Base-by-base conservation (phyloP, 2,797 vertebrate genomes). In the Channallabes apus region DNA sequence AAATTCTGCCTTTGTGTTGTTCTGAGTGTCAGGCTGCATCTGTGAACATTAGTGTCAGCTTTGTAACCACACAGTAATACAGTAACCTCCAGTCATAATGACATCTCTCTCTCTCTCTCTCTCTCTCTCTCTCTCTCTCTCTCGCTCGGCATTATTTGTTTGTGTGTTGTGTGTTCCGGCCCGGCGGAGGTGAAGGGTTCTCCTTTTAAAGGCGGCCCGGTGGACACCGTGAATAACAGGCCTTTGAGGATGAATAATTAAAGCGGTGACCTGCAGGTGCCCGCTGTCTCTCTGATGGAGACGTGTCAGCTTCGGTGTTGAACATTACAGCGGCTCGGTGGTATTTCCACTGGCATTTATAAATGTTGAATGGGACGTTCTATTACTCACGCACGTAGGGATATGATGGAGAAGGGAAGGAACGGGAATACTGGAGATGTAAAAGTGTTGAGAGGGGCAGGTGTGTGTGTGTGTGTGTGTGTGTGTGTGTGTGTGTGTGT, bases 331-430 rank as follows among this genome's bases (percentile, higher is more conserved):
- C 88, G 91, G 88, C 86, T 76, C 87, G 88, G 87, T 94, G 90
- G 92, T 94, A 92, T 93, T 93, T 94, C 91, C 92, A 38, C 89
- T 95, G 90, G 87, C 92, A 92, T 92, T 94, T 94, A 92, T 93
- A 94, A 95, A 93, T 93, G 88, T 93, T 94, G 91, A 95, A 90
- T 93, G 90, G 90, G 90, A 90, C 86, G 84, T 91, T 88, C 86
- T 90, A 91, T 93, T 94, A 91, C 86, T 84, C 79, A 84, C 71
- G 83, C 88, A 79, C 54, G 87, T 67, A 7, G 86, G 85, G 84
- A 86, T 82, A 86, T 82, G 78, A 82, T 72, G 81, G 67, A 84
- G 54, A 80, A 59, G 62, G 56, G 38, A 41, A 58, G 56, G 64
- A 81, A 71, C 82, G 59, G 82, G 82, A 88, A 62, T 61, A 77